phyloP scores from a whole-genome alignment of 2,113 vertebrate species.

The Stegastes partitus region DNA sequence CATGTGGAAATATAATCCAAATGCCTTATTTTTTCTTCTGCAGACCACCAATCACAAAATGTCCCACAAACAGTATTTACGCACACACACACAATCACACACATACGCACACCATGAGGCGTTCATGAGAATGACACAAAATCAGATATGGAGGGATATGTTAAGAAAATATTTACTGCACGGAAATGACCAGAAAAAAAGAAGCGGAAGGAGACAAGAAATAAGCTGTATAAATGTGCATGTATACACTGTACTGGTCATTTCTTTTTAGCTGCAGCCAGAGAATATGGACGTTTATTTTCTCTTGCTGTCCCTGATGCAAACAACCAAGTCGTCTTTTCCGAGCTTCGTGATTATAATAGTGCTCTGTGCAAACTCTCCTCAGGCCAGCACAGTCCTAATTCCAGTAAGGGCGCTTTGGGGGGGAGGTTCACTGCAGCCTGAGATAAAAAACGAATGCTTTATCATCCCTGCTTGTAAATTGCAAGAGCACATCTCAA shows the following conservation, averaged over 20 bases:
- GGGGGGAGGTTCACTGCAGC: background rate
- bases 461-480: constrained; percentile 7
- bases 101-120: constrained; percentile 1
- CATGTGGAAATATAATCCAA: constrained; percentile 45
- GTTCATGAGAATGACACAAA: constrained; percentile 35
- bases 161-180: constrained; percentile 47
- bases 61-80: constrained; percentile 39
- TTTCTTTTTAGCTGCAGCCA: constrained; percentile 28
- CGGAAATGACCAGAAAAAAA: constrained; percentile 29
- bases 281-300: constrained; percentile 38
- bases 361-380: constrained; percentile 22
- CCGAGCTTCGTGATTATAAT: background rate
- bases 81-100: constrained; percentile 9
- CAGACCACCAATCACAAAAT: constrained; percentile 43
- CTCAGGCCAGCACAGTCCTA: background rate
- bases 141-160: constrained; percentile 51
- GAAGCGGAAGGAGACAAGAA: constrained; percentile 13
- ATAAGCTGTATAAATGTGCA: constrained; percentile 22
- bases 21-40: constrained; percentile 39
- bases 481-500: constrained; percentile 6
- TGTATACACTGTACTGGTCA: constrained; percentile 28
- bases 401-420: background rate
- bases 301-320: background rate
- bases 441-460: constrained; percentile 11
- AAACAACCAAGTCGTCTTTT: background rate